phyloP scores from a whole-genome alignment of 1,140 invertebrate genomes.

The Lasioglossum baleicum region DNA sequence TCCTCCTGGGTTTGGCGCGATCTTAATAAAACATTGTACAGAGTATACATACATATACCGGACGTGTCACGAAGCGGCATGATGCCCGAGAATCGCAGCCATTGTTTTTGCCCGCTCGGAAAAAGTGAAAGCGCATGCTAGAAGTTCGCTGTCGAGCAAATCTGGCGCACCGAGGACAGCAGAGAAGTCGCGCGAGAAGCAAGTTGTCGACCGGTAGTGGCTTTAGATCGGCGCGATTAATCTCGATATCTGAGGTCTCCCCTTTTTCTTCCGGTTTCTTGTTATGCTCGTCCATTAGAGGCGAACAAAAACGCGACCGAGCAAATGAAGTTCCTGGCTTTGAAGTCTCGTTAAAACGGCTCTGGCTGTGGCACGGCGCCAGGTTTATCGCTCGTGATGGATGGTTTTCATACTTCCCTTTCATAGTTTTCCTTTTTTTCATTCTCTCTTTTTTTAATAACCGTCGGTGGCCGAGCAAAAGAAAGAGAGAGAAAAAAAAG shows the following conservation, averaged over 20 bases:
- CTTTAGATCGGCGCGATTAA: conserved; percentile 15
- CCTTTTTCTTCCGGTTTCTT: conserved; percentile 37
- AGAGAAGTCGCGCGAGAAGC: background rate
- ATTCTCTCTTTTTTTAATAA: conserved; percentile 40
- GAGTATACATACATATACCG: too few species aligned
- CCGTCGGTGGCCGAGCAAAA: background rate
- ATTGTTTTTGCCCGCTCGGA: background rate
- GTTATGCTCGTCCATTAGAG: conserved; percentile 33
- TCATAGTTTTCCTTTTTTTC: conserved; percentile 3
- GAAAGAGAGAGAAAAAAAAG: background rate
- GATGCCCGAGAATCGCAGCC: background rate
- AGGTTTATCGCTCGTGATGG: conserved; percentile 56
- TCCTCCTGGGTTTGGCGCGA: too few species aligned
- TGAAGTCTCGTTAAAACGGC: conserved; percentile 58
- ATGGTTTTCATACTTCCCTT: conserved; percentile 57
- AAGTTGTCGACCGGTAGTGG: background rate
- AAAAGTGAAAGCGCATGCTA: background rate
- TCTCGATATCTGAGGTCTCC: conserved; percentile 14
- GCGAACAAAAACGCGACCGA: conserved; percentile 40
- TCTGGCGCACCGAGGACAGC: background rate
- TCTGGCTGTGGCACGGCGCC: conserved; percentile 46
- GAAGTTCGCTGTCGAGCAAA: background rate
- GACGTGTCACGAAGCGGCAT: too few species aligned
- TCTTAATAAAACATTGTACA: too few species aligned
- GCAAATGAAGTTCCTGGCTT: conserved; percentile 58